Conservation (phyloP, 2,113 vertebrate genomes). For the Chlorodrepanis virens region DNA sequence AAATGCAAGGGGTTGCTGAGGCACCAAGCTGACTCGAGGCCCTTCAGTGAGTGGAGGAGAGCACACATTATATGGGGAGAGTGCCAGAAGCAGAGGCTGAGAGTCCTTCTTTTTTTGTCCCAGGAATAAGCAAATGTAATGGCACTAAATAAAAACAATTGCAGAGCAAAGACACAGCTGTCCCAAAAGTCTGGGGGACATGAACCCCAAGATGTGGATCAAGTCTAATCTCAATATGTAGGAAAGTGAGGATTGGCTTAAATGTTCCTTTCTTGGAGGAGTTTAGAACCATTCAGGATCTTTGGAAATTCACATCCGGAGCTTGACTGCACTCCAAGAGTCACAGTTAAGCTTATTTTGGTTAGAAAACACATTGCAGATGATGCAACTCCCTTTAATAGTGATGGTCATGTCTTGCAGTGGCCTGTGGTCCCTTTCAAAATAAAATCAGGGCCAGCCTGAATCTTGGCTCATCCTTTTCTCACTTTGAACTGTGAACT, state of each 20-base stretch:
- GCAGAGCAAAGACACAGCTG: neutral
- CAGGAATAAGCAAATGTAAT: neutral
- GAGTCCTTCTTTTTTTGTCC: neutral
- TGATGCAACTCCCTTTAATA: neutral
- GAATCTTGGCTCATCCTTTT: neutral
- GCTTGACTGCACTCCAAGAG: neutral
- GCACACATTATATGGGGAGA: rapidly evolving
- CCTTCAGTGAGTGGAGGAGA: neutral
- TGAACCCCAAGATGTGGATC: neutral
- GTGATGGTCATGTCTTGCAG: neutral
- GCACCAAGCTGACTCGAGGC: neutral
- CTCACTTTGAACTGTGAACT: neutral
- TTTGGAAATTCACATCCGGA: neutral
- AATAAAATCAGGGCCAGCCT: neutral
- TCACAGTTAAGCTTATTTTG: neutral
- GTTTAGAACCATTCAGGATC: neutral
- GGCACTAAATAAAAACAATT: neutral
- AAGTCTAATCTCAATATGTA: neutral
- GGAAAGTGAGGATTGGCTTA: neutral
- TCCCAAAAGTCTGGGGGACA: neutral
- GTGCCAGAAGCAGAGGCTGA: neutral
- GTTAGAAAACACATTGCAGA: neutral
- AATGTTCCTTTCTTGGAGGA: neutral
- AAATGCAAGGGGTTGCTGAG: neutral
- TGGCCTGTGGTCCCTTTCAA: neutral